phyloP scores from a whole-genome alignment of 92 coral and sea anemone species.

The Virgularia gustaviana region DNA sequence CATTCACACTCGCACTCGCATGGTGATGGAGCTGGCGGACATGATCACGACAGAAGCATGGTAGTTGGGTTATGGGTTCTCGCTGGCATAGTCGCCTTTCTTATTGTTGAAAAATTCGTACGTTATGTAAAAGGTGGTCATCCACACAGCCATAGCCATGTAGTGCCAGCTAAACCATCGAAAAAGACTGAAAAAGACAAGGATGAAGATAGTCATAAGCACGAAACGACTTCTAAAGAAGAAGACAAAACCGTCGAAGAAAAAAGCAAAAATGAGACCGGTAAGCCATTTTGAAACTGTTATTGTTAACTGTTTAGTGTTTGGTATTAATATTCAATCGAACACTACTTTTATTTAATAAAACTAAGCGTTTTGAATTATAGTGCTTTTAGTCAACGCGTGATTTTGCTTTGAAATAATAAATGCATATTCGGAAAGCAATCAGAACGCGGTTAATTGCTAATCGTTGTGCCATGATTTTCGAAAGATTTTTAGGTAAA shows the following conservation, averaged over 20 bases:
- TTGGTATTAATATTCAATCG: too few relatives aligned
- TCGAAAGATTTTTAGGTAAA: too few relatives aligned
- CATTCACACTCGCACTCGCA: slow-evolving; percentile 63
- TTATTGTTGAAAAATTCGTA: slow-evolving; percentile 92
- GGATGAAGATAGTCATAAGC: slow-evolving; percentile 2
- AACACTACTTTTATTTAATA: too few relatives aligned
- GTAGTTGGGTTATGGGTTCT: slow-evolving; percentile 97
- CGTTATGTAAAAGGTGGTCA: slow-evolving; percentile 84
- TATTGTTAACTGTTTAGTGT: too few relatives aligned
- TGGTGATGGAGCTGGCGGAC: slow-evolving; percentile 18
- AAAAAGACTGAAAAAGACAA: neutral
- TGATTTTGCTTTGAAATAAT: too few relatives aligned
- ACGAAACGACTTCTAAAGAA: slow-evolving; percentile 13
- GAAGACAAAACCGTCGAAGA: slow-evolving; percentile 58
- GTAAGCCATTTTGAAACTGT: slow-evolving; percentile 21
- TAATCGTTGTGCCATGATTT: too few relatives aligned
- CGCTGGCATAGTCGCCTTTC: slow-evolving; percentile 90
- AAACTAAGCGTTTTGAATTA: too few relatives aligned
- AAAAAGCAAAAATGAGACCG: slow-evolving; percentile 33
- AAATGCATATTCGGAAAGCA: too few relatives aligned
- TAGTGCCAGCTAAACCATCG: slow-evolving; percentile 38
- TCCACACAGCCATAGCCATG: slow-evolving; percentile 73
- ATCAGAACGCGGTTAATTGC: too few relatives aligned
- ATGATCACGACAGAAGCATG: slow-evolving; percentile 78
- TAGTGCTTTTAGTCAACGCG: too few relatives aligned